Evolutionary conservation across 2,888 invertebrate species (phyloP).

Genomic region (Cotesia congregata): DNA sequence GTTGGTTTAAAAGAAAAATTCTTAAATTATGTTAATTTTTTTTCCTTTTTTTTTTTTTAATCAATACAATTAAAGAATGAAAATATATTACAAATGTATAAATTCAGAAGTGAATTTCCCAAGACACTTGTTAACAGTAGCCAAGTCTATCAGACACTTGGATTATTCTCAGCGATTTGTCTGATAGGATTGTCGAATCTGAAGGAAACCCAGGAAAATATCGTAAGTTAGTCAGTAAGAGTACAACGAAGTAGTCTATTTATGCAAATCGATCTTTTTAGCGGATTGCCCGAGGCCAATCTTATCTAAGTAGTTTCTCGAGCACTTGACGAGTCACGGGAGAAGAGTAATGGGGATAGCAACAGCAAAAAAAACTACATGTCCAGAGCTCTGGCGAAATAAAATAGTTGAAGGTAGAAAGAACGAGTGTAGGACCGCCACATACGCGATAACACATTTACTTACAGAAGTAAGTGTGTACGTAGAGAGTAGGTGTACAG

Average conservation of each 20-base stretch:
- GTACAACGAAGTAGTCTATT: conserved; percentile 4
- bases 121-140: neutral
- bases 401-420: neutral
- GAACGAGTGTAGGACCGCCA: neutral
- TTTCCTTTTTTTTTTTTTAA: too few relatives aligned
- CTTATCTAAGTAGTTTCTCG: conserved; percentile 38
- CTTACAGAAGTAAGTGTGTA: neutral
- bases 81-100: neutral
- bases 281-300: conserved; percentile 39
- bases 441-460: neutral
- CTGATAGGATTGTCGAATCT: neutral
- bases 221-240: neutral
- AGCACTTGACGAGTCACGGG: conserved; percentile 9
- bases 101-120: neutral
- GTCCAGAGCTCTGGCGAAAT: conserved; percentile 1
- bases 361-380: conserved; percentile 6
- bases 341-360: neutral
- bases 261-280: conserved; percentile 38
- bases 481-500: neutral
- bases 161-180: conserved; percentile 8
- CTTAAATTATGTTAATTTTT: too few relatives aligned
- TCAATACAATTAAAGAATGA: too few relatives aligned
- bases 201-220: neutral
- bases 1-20: too few relatives aligned
- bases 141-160: neutral